Conservation (phyloP, 2,888 invertebrate species). For the Gari tellinella region DNA sequence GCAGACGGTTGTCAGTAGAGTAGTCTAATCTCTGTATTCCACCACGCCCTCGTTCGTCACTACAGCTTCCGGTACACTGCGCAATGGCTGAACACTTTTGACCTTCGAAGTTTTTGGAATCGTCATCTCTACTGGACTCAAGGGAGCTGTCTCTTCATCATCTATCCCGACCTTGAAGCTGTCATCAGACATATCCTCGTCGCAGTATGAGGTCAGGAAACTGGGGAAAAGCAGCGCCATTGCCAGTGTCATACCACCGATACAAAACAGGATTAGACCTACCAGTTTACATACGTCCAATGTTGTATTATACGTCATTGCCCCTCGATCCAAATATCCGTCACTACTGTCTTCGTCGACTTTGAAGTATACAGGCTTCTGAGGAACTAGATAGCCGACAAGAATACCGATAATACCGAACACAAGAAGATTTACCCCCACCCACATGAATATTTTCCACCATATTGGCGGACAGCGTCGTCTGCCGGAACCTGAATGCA, state of each 20-base stretch:
- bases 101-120: slow-evolving; percentile 82
- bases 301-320: slow-evolving; percentile 84
- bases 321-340: slow-evolving; percentile 82
- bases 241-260: slow-evolving; percentile 85
- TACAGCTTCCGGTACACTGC: slow-evolving; percentile 74
- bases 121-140: slow-evolving; percentile 79
- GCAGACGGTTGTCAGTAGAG: no score
- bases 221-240: slow-evolving; percentile 85
- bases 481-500: slow-evolving; percentile 78
- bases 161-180: slow-evolving; percentile 75
- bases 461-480: slow-evolving; percentile 82
- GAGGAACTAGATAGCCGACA: slow-evolving; percentile 85
- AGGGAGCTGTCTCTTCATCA: slow-evolving; percentile 71
- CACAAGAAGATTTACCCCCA: slow-evolving; percentile 85
- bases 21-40: slow-evolving; percentile 27
- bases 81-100: slow-evolving; percentile 82
- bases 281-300: slow-evolving; percentile 85
- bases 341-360: slow-evolving; percentile 80
- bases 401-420: slow-evolving; percentile 85
- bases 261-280: slow-evolving; percentile 85
- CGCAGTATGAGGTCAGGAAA: slow-evolving; percentile 84
- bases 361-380: slow-evolving; percentile 81
- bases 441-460: slow-evolving; percentile 85
- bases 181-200: slow-evolving; percentile 78
- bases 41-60: slow-evolving; percentile 71